phyloP scores from a whole-genome alignment of 2,797 vertebrate genomes.

The Buceros bicornis region DNA sequence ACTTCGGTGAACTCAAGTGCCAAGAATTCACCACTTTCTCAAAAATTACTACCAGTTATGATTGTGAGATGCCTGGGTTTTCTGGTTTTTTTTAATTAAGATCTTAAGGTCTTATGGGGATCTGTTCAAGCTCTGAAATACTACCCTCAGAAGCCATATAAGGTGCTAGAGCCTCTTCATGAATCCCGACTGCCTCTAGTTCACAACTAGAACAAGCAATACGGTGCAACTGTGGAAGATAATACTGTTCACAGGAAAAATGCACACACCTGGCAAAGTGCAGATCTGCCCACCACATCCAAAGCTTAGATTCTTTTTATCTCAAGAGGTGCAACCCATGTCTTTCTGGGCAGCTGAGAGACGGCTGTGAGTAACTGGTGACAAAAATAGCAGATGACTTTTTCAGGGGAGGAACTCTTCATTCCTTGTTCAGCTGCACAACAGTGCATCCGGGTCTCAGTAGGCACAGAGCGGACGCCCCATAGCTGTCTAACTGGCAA shows the following conservation, averaged over 20 bases:
- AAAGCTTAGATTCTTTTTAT: neutral
- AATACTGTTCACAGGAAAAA: neutral
- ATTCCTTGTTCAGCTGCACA: neutral
- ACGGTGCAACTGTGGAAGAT: neutral
- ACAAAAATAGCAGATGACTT: neutral
- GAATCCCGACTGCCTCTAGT: neutral
- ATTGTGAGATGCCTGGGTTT: neutral
- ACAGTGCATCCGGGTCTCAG: neutral
- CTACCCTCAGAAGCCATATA: neutral
- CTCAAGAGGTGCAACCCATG: neutral
- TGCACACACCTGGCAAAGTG: neutral
- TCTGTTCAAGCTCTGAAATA: neutral
- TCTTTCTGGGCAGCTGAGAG: neutral
- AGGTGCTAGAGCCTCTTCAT: neutral
- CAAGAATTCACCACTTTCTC: neutral
- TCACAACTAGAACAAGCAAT: neutral
- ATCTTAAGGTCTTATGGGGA: neutral
- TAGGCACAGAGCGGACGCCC: neutral
- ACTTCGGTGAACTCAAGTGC: neutral
- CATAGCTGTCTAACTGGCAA: rapidly evolving
- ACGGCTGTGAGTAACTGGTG: neutral
- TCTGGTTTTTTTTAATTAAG: neutral
- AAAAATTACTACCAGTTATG: neutral
- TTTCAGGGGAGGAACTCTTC: neutral
- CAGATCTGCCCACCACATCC: neutral